A percentile compares a stretch with the other conserved stretches of the same genome.
Evolutionary conservation across 2,113 vertebrate species (phyloP).

Genomic region (Deroptyus accipitrinus): DNA sequence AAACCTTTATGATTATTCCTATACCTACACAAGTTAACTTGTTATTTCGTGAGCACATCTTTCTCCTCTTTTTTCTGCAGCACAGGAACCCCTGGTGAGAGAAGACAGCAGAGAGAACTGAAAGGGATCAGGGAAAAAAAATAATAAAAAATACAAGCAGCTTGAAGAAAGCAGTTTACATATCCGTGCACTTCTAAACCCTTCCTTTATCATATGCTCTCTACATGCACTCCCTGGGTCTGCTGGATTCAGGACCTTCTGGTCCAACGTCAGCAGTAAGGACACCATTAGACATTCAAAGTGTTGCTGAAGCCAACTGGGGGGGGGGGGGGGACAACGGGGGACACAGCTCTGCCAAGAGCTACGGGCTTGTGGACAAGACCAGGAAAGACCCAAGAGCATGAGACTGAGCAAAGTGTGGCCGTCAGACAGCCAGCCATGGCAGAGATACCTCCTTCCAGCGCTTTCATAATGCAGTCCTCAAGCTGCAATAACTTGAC

Average conservation of each 20-base stretch:
- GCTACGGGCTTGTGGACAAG: accelerated
- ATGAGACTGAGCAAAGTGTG: accelerated
- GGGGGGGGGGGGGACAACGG: neutral
- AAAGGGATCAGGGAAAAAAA: neutral
- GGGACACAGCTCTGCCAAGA: neutral
- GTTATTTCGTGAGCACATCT: neutral
- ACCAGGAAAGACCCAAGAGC: neutral
- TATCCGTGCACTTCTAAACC: neutral
- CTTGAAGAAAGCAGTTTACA: neutral
- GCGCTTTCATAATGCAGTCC: accelerated
- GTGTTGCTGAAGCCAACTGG: neutral
- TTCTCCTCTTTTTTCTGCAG: neutral
- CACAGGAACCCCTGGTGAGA: accelerated
- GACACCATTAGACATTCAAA: neutral
- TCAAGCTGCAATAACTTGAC: neutral
- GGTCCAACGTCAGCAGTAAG: neutral
- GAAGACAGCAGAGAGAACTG: neutral
- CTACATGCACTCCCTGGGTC: accelerated
- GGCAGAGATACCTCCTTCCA: neutral
- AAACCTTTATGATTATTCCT: neutral
- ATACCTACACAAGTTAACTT: neutral
- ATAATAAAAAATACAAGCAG: neutral
- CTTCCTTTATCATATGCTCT: neutral
- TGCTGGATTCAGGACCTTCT: neutral
- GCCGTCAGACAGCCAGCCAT: neutral